Evolutionary conservation across 2,888 invertebrate species (phyloP).

Genomic region (Drosophila dives): DNA sequence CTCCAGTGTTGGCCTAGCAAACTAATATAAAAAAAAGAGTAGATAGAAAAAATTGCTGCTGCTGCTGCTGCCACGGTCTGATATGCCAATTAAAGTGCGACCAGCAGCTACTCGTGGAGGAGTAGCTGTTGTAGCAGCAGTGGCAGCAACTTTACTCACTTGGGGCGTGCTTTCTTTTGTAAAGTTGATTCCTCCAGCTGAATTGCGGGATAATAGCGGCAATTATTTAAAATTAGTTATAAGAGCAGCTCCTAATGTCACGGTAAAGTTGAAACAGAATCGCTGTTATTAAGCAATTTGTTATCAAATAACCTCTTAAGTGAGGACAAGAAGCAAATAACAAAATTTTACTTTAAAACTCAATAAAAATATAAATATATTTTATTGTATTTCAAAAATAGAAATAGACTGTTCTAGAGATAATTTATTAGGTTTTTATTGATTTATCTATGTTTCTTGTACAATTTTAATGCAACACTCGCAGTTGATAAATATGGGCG

Average conservation of each 20-base stretch:
- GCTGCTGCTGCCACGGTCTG: slow-evolving; percentile 58
- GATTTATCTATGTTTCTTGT: neutral
- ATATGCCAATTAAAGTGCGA: slow-evolving; percentile 78
- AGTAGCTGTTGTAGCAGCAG: slow-evolving; percentile 10
- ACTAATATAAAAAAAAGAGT: slow-evolving; percentile 52
- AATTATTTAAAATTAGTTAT: slow-evolving; percentile 75
- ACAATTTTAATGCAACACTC: neutral
- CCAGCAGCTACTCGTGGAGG: slow-evolving; percentile 47
- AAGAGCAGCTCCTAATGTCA: slow-evolving; percentile 34
- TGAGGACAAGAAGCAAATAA: neutral
- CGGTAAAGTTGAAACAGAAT: neutral
- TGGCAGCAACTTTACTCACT: neutral
- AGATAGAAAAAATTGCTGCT: slow-evolving; percentile 47
- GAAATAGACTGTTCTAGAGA: neutral
- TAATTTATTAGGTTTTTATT: neutral
- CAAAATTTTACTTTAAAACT: neutral
- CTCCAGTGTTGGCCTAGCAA: slow-evolving; percentile 63
- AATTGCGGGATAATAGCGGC: slow-evolving; percentile 50
- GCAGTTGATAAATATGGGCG: neutral
- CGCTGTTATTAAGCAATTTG: slow-evolving; percentile 4
- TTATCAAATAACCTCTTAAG: neutral
- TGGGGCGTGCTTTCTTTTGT: slow-evolving; percentile 56
- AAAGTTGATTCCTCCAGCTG: slow-evolving; percentile 24
- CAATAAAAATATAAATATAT: neutral
- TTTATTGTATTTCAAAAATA: no score